phyloP scores from a whole-genome alignment of 1,140 invertebrate species.

The Zaprionus inermis region DNA sequence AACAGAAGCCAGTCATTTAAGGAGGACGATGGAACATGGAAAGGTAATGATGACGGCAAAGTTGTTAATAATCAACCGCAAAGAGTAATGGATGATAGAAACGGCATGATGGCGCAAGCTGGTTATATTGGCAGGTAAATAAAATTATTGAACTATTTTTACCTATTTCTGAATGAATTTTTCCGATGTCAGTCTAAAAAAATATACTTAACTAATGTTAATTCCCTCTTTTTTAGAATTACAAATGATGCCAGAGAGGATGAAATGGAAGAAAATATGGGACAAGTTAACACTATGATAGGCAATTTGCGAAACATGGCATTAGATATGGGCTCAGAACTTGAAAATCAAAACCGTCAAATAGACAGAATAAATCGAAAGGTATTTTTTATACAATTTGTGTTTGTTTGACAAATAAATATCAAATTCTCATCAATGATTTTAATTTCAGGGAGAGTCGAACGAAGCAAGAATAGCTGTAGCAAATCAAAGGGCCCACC shows the following conservation, averaged over 20 bases:
- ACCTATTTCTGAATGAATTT: neutral
- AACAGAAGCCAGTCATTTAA: conserved; percentile 91
- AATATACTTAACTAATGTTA: neutral
- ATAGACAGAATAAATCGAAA: conserved; percentile 99
- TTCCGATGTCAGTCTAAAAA: neutral
- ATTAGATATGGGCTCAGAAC: conserved; percentile 99
- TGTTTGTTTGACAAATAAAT: neutral
- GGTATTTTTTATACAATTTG: conserved; percentile 86
- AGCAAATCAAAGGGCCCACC: conserved; percentile 93
- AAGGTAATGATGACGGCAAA: conserved; percentile 98
- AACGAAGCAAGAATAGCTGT: conserved; percentile 92
- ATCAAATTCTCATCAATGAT: neutral
- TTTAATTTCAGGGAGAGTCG: conserved; percentile 86
- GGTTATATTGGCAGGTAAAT: conserved; percentile 94
- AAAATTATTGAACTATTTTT: neutral
- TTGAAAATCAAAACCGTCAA: conserved; percentile 99
- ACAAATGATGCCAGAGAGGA: conserved; percentile 95
- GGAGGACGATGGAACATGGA: conserved; percentile 99
- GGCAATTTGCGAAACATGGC: conserved; percentile 99
- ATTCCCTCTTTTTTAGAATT: conserved; percentile 85
- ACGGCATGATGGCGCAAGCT: conserved; percentile 94
- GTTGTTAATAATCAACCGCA: conserved; percentile 99
- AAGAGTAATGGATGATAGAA: conserved; percentile 97
- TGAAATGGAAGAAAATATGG: conserved; percentile 97
- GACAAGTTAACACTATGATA: conserved; percentile 98